These are phyloP conservation scores for Zelostemma sp. DNA, from an alignment of 1,140 invertebrate species.

Conservation along the genomic window DNA sequence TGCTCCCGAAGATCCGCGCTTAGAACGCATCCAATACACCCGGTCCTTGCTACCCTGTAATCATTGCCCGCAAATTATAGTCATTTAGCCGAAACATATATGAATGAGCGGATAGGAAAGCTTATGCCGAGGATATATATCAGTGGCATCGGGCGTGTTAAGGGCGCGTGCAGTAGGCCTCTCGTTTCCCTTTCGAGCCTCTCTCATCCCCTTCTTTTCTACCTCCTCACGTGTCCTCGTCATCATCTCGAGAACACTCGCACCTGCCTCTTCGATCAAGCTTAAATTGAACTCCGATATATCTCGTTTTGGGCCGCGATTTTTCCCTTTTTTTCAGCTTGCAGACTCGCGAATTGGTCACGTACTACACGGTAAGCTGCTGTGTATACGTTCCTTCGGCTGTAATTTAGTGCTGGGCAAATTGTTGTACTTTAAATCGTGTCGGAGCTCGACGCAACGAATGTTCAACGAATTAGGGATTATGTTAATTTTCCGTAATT, in stretches of 20 bases:
- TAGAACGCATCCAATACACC: slow-evolving; percentile 15
- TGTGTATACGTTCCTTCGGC: slow-evolving; percentile 18
- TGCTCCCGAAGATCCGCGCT: slow-evolving; percentile 10
- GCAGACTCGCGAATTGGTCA: slow-evolving; percentile 46
- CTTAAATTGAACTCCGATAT: slow-evolving; percentile 58
- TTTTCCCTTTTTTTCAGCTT: slow-evolving; percentile 12
- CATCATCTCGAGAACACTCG: slow-evolving; percentile 42
- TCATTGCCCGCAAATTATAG: slow-evolving; percentile 67
- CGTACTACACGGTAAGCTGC: slow-evolving; percentile 17
- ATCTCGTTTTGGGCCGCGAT: slow-evolving; percentile 29
- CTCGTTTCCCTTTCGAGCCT: slow-evolving; percentile 37
- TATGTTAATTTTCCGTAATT: slow-evolving; percentile 10
- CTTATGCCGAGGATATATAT: slow-evolving; percentile 57
- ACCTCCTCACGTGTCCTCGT: slow-evolving; percentile 20
- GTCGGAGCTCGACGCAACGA: background rate
- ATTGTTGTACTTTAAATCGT: background rate
- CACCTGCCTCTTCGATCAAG: slow-evolving; percentile 54
- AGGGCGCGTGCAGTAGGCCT: slow-evolving; percentile 62
- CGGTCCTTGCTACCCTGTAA: slow-evolving; percentile 63
- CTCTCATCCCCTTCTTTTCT: slow-evolving; percentile 19
- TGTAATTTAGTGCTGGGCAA: slow-evolving; percentile 14
- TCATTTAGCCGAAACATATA: slow-evolving; percentile 63
- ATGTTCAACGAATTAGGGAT: slow-evolving; percentile 20
- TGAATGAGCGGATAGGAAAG: slow-evolving; percentile 66
- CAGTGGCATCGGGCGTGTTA: slow-evolving; percentile 64